A percentile compares a stretch with the other conserved stretches of the same genome.
phyloP scores from a whole-genome alignment of 2,888 invertebrate genomes.

The Lasiommata megera region DNA sequence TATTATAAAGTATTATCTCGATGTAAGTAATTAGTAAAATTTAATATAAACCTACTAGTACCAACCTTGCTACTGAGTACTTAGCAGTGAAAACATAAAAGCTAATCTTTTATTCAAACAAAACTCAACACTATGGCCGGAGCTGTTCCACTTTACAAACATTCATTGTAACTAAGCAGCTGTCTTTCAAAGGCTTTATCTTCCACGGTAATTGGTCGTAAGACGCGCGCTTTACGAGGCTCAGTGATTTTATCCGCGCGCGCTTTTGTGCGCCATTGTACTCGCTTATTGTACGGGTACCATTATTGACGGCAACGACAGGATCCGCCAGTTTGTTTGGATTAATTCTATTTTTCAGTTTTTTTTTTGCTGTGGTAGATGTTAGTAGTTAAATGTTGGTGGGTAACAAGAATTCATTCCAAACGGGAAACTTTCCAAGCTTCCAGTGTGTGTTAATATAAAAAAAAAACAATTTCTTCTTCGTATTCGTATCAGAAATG shows the following conservation, averaged over 20 bases:
- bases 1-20: too few species aligned
- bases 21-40: too few species aligned
- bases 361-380: too few species aligned
- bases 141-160: slow-evolving; percentile 27
- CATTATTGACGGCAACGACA: slow-evolving; percentile 14
- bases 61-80: too few species aligned
- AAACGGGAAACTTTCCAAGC: too few species aligned
- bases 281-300: slow-evolving; percentile 24
- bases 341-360: slow-evolving; percentile 4
- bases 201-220: slow-evolving; percentile 65
- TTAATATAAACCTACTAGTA: too few species aligned
- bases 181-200: slow-evolving; percentile 63
- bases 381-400: too few species aligned
- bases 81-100: not conserved
- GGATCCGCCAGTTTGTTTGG: slow-evolving; percentile 3
- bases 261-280: slow-evolving; percentile 52
- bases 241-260: slow-evolving; percentile 45
- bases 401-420: too few species aligned
- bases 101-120: slow-evolving; percentile 2
- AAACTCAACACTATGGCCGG: not conserved
- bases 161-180: slow-evolving; percentile 39
- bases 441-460: too few species aligned
- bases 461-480: too few species aligned
- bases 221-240: slow-evolving; percentile 55
- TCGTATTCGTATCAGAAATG: too few species aligned